A percentile compares a stretch with the other conserved stretches of the same genome.
phyloP scores from a whole-genome alignment of 1,140 invertebrate genomes.

The Caenorhabditis tropicalis region DNA sequence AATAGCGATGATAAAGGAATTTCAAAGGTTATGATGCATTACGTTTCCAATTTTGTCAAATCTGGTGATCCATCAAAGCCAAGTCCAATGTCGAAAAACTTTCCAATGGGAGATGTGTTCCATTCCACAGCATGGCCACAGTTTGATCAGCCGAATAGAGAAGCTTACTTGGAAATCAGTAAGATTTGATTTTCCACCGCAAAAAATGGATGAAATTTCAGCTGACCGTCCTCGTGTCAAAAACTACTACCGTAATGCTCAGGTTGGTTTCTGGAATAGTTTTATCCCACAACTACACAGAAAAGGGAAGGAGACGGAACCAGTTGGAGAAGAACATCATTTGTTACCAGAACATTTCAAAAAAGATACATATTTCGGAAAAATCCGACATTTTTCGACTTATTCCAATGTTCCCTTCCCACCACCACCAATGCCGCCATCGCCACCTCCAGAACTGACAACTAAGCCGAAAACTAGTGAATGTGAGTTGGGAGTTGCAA shows the following conservation, averaged over 20 bases:
- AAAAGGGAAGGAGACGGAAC: conserved; percentile 79
- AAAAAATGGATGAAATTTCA: not conserved
- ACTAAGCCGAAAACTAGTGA: conserved; percentile 54
- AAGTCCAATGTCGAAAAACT: conserved; percentile 61
- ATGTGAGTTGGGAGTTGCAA: not conserved
- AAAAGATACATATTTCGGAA: conserved; percentile 67
- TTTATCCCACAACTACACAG: conserved; percentile 91
- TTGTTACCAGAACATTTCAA: conserved; percentile 78
- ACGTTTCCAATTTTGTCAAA: conserved; percentile 94
- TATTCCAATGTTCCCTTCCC: conserved; percentile 71
- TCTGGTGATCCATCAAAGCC: conserved; percentile 77
- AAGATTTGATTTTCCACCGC: not conserved
- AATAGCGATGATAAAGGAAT: conserved; percentile 86
- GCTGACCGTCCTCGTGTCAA: conserved; percentile 73
- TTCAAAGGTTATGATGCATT: conserved; percentile 89
- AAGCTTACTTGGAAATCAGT: conserved; percentile 72
- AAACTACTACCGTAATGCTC: conserved; percentile 91
- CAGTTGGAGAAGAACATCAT: conserved; percentile 73
- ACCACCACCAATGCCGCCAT: conserved; percentile 69
- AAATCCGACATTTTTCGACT: conserved; percentile 65
- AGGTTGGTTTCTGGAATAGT: conserved; percentile 94
- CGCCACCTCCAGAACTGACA: conserved; percentile 59
- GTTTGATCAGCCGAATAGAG: conserved; percentile 64
- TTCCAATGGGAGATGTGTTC: conserved; percentile 67
- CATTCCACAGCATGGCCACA: conserved; percentile 69